Evolutionary conservation across 2,113 vertebrate genomes (phyloP), one percentile per base, ranked within the genome.

Genomic region (Hylia prasina): DNA sequence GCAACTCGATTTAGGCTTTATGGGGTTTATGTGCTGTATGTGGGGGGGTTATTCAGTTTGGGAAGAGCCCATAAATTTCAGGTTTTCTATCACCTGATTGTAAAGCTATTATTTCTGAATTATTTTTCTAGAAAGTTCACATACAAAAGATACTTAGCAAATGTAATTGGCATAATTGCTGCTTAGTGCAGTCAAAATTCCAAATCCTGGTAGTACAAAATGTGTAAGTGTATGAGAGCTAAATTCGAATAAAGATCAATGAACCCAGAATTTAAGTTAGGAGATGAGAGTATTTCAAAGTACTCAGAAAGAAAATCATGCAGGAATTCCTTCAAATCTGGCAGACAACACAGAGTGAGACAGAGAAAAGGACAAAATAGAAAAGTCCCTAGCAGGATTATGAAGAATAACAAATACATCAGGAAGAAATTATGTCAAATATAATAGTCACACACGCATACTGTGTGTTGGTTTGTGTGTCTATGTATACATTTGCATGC

Each of bases 381-480:
- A 15, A 9, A 53, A 50, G 9, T 24, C 44, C 13, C 20, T 42
- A 33, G 33, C 27, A 84, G 9, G 19, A 56, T 35, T 25, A 37
- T 24, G 33, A 63, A 54, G n/a, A 83, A 39, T 27, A 81, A 61
- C 8, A 15, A 82, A 31, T 24, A 3, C 2, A 37, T 60, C 20
- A 25, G 22, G 24, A 44, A 89, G 20, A 75, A 93, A 78, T 21
- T 0, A 28, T 18, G 27, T 30, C 27, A 44, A 51, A 66, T 45
- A 33, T 13, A 44, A 50, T 2, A 60, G 35, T 16, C 27, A 82
- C 3, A n/a, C 4, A 8, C 23, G 19, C 4, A 28, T 7, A 30
- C 14, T 7, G 7, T 13, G 15, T 3, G 15, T 9, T 44, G 10
- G 15, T 5, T 2, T 33, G 42, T 23, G 1, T 16, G 10, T 18